phyloP scores from a whole-genome alignment of 2,797 vertebrate species.

The Lutjanus campechanus region DNA sequence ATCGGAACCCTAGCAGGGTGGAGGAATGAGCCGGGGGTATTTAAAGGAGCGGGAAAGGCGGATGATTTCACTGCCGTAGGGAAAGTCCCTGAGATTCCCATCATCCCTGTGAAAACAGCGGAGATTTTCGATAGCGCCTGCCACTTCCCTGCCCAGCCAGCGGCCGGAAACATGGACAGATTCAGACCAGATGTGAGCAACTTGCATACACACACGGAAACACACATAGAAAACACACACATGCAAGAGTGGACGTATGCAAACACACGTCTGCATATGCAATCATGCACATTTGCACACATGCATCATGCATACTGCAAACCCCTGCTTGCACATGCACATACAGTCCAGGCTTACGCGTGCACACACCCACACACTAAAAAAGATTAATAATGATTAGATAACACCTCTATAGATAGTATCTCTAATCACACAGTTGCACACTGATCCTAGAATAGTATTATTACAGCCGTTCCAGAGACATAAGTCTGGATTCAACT shows the following conservation, averaged over 20 bases:
- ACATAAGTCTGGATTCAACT: slow-evolving; percentile 69
- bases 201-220: slow-evolving; percentile 30
- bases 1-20: slow-evolving; percentile 80
- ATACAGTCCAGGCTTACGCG: background rate
- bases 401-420: slow-evolving; percentile 72
- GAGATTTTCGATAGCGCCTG: slow-evolving; percentile 86
- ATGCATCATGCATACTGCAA: slow-evolving; percentile 16
- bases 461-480: slow-evolving; percentile 73
- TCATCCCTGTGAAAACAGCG: slow-evolving; percentile 85
- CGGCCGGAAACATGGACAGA: slow-evolving; percentile 85
- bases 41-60: slow-evolving; percentile 85
- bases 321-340: background rate
- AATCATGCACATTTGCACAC: slow-evolving; percentile 41
- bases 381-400: slow-evolving; percentile 59
- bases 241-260: slow-evolving; percentile 43
- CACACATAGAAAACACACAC: slow-evolving; percentile 17
- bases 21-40: slow-evolving; percentile 81
- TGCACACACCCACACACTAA: slow-evolving; percentile 2
- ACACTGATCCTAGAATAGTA: slow-evolving; percentile 73
- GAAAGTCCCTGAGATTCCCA: slow-evolving; percentile 88
- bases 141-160: slow-evolving; percentile 85
- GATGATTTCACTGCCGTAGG: slow-evolving; percentile 86
- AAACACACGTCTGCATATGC: slow-evolving; percentile 53
- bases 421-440: slow-evolving; percentile 70
- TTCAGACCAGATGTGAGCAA: slow-evolving; percentile 87